These are phyloP conservation scores for Nematostella vectensis DNA, from an alignment of 92 coral and sea anemone species.

Conservation along the genomic window DNA sequence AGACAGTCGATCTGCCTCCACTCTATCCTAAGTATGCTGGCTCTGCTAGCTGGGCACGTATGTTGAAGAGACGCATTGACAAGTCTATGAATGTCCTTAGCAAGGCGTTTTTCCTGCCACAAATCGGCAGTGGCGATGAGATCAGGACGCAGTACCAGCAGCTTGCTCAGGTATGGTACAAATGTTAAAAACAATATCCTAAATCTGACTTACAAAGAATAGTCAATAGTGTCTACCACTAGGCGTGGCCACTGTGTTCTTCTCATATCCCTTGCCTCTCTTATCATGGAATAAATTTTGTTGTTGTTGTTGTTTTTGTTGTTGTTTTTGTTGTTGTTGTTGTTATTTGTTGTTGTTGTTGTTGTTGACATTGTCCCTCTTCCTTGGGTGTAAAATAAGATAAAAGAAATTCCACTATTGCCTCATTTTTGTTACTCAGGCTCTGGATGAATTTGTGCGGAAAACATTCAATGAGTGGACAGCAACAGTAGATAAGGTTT, in stretches of 20 bases:
- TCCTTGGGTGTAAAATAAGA: too few species aligned
- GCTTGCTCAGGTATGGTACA: constrained; percentile 71
- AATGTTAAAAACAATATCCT: background rate
- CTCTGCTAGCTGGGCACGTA: constrained; percentile 95
- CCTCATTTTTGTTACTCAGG: too few species aligned
- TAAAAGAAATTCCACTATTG: too few species aligned
- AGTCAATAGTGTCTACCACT: background rate
- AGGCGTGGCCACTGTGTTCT: background rate
- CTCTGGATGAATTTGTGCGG: constrained; percentile 93
- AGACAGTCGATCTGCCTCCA: constrained; percentile 84
- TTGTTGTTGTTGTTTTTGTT: too few species aligned
- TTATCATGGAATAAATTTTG: too few species aligned
- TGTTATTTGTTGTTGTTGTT: too few species aligned
- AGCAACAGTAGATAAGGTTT: constrained; percentile 82
- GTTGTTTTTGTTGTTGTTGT: too few species aligned
- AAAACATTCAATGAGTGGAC: constrained; percentile 99
- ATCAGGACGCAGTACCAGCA: constrained; percentile 96
- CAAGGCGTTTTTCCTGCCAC: constrained; percentile 86
- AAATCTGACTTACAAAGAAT: background rate
- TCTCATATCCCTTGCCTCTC: too few species aligned
- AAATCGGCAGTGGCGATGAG: constrained; percentile 93
- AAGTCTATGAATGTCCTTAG: constrained; percentile 90
- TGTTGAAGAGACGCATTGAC: constrained; percentile 87
- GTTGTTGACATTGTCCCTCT: too few species aligned
- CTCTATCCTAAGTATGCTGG: constrained; percentile 94